Evolutionary conservation across 2,888 invertebrate genomes (phyloP).

Genomic region (Mythimna albipuncta): DNA sequence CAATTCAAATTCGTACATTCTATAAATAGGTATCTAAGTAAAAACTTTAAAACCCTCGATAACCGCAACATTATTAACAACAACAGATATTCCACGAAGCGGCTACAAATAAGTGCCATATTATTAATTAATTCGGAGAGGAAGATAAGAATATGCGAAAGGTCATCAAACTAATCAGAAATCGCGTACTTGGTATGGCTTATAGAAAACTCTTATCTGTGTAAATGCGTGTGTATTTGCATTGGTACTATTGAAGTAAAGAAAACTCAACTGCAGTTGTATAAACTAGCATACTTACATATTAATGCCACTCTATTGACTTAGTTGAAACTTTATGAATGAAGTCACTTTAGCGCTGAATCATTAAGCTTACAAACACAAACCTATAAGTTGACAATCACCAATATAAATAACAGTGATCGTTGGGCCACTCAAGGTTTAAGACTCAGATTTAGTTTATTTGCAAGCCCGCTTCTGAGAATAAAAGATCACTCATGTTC

Average conservation of each 20-base stretch:
- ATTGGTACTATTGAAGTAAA: background rate
- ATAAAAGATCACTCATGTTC: conserved; percentile 80
- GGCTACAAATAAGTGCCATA: conserved; percentile 17
- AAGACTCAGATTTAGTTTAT: conserved; percentile 69
- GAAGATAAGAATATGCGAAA: conserved; percentile 52
- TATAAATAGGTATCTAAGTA: background rate
- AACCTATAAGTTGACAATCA: conserved; percentile 71
- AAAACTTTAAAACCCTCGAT: background rate
- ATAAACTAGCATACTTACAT: background rate
- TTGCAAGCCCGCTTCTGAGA: conserved; percentile 83
- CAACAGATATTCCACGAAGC: conserved; percentile 41
- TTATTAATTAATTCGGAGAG: conserved; percentile 43
- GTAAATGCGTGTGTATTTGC: conserved; percentile 1
- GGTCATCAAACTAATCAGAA: conserved; percentile 56
- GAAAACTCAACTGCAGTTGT: background rate
- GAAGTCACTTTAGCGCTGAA: conserved; percentile 74
- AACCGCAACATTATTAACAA: conserved; percentile 6
- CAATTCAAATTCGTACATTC: background rate
- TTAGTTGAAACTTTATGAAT: conserved; percentile 57
- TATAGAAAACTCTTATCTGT: conserved; percentile 17
- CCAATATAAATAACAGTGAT: conserved; percentile 73
- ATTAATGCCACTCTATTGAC: conserved; percentile 6
- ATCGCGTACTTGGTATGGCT: conserved; percentile 11
- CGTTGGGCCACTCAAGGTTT: conserved; percentile 72
- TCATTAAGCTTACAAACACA: conserved; percentile 67